These are phyloP conservation scores for Helicoverpa zea DNA, from an alignment of 1,140 invertebrate species.

Conservation along the genomic window DNA sequence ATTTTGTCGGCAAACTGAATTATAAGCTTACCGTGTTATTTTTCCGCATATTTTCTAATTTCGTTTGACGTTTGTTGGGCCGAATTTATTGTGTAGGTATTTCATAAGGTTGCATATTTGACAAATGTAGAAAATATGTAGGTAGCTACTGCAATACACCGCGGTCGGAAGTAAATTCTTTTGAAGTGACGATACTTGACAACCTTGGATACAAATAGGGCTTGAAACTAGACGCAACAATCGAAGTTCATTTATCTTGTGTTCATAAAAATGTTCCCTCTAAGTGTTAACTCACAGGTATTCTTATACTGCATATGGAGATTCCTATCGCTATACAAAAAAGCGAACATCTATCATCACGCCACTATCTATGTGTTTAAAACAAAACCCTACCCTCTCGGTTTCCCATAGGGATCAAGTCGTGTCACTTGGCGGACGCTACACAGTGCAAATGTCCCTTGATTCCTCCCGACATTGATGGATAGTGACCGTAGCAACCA, in stretches of 20 bases:
- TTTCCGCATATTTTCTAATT: constrained; percentile 3
- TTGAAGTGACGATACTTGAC: no score
- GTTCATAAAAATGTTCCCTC: no score
- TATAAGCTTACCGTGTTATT: constrained; percentile 1
- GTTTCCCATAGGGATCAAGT: constrained; percentile 26
- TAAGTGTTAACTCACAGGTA: no score
- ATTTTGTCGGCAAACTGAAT: constrained; percentile 7
- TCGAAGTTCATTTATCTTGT: no score
- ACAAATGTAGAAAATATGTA: neutral
- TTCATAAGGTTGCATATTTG: neutral
- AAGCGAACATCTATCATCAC: neutral
- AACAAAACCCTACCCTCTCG: neutral
- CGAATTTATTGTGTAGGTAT: neutral
- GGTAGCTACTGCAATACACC: no score
- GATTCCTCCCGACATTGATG: constrained; percentile 34
- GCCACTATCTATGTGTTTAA: neutral
- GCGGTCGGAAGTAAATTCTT: no score
- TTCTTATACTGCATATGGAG: no score
- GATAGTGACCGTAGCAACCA: constrained; percentile 20
- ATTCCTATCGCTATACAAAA: neutral
- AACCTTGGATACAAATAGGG: no score
- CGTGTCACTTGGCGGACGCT: constrained; percentile 29
- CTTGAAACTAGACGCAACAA: no score
- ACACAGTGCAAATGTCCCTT: constrained; percentile 38
- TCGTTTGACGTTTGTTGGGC: neutral